These are phyloP conservation scores for Atlantisia rogersi DNA, from an alignment of 2,113 vertebrate species.

Conservation along the genomic window DNA sequence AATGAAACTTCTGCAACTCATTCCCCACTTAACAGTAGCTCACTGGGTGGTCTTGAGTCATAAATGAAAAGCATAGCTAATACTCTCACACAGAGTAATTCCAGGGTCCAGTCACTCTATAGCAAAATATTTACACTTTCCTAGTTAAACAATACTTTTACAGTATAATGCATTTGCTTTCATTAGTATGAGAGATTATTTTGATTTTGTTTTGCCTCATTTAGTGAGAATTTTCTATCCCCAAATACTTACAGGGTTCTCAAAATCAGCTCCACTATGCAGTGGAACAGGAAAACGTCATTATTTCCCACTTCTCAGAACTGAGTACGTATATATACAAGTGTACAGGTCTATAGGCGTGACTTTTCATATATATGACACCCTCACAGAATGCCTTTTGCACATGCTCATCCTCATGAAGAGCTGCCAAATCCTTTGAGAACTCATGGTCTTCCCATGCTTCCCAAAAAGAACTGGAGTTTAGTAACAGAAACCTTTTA, in stretches of 20 bases:
- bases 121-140: not conserved
- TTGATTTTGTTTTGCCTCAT: not conserved
- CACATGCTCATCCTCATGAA: not conserved
- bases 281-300: not conserved
- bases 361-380: accelerated
- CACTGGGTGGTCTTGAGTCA: slow-evolving; percentile 7
- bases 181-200: not conserved
- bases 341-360: not conserved
- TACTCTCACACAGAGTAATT: not conserved
- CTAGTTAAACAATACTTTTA: not conserved
- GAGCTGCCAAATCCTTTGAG: not conserved
- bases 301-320: not conserved
- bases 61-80: not conserved
- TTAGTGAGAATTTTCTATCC: not conserved
- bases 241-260: not conserved
- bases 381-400: not conserved
- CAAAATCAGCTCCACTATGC: accelerated
- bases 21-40: not conserved
- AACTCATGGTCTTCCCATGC: not conserved
- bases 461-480: not conserved
- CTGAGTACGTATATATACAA: not conserved
- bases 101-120: not conserved
- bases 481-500: not conserved
- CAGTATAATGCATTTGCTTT: not conserved
- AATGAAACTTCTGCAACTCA: not conserved